Evolutionary conservation across 2,888 invertebrate species (phyloP).

Genomic region (Conus canariensis): DNA sequence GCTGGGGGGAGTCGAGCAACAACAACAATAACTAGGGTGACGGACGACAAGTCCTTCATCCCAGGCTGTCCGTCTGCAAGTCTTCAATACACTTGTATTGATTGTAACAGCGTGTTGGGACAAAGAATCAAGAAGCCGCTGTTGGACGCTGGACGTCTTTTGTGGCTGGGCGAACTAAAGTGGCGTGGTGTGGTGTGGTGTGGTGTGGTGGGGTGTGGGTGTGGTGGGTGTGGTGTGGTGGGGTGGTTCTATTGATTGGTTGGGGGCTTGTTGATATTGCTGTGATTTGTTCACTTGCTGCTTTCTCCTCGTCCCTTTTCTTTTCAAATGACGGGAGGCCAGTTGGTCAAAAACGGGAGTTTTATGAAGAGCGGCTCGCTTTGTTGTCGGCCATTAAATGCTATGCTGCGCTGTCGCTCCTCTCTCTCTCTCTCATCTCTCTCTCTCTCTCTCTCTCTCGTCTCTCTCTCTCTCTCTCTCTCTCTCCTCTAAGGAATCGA

Average conservation of each 20-base stretch:
- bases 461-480: background rate
- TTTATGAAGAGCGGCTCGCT: too few relatives aligned
- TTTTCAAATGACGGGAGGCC: background rate
- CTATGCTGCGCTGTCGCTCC: background rate
- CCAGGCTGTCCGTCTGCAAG: background rate
- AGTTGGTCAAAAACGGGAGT: too few relatives aligned
- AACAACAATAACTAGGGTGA: too few relatives aligned
- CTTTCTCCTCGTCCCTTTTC: background rate
- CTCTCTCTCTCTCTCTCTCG: background rate
- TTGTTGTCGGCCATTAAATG: too few relatives aligned
- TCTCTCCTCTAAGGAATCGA: background rate
- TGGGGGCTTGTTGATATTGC: background rate
- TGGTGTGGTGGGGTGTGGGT: too few relatives aligned
- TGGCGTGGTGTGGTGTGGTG: too few relatives aligned
- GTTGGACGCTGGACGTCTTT: background rate
- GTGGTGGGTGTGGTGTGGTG: too few relatives aligned
- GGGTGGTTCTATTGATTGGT: too few relatives aligned
- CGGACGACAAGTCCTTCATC: too few relatives aligned
- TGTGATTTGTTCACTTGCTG: background rate
- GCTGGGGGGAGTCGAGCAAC: background rate
- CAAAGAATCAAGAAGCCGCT: conserved; percentile 8
- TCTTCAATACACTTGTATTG: background rate
- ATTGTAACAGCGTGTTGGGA: background rate
- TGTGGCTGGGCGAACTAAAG: too few relatives aligned
- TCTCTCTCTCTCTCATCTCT: too few relatives aligned